Percentiles rank a stretch among this genome's conserved stretches.
These are phyloP conservation scores for Microctenopoma stevenorrisi DNA, from an alignment of 2,797 vertebrate genomes.

Conservation along the genomic window DNA sequence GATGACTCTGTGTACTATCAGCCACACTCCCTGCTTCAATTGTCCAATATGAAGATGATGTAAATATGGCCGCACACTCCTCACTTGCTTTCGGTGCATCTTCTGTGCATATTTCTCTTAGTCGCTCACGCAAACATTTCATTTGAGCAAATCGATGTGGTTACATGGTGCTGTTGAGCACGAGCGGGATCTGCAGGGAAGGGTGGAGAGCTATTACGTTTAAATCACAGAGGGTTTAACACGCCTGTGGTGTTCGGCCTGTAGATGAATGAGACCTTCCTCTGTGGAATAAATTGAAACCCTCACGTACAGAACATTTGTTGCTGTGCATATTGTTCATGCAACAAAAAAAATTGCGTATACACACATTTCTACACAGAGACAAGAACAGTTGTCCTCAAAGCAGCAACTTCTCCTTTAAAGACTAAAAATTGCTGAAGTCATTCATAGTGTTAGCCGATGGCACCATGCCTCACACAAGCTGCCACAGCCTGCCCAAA, in stretches of 20 bases:
- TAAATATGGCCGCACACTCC: slow-evolving; percentile 44
- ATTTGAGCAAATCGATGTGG: slow-evolving; percentile 38
- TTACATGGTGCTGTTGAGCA: slow-evolving; percentile 28
- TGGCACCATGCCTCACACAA: slow-evolving; percentile 7
- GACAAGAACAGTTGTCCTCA: slow-evolving; percentile 34
- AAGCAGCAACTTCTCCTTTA: slow-evolving; percentile 32
- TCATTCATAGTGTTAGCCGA: slow-evolving; percentile 30
- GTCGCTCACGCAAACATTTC: slow-evolving; percentile 20
- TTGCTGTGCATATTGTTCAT: slow-evolving; percentile 5
- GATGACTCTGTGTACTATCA: slow-evolving; percentile 35
- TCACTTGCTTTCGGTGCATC: slow-evolving; percentile 4
- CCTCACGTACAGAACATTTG: not conserved
- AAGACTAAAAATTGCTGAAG: slow-evolving; percentile 21
- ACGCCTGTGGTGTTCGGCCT: slow-evolving; percentile 33
- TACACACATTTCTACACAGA: slow-evolving; percentile 2
- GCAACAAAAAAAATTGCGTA: slow-evolving; percentile 3
- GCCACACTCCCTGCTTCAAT: slow-evolving; percentile 59
- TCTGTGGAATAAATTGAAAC: slow-evolving; percentile 27
- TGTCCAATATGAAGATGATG: slow-evolving; percentile 58
- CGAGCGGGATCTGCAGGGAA: slow-evolving; percentile 22
- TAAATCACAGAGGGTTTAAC: slow-evolving; percentile 49
- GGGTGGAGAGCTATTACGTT: slow-evolving; percentile 14
- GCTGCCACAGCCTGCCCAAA: slow-evolving; percentile 4
- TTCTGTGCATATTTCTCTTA: slow-evolving; percentile 13
- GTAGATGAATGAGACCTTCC: not conserved